Percentiles rank a stretch among this genome's conserved stretches.
Conservation (phyloP, 2,113 vertebrate species). For the Callospermophilus lateralis region DNA sequence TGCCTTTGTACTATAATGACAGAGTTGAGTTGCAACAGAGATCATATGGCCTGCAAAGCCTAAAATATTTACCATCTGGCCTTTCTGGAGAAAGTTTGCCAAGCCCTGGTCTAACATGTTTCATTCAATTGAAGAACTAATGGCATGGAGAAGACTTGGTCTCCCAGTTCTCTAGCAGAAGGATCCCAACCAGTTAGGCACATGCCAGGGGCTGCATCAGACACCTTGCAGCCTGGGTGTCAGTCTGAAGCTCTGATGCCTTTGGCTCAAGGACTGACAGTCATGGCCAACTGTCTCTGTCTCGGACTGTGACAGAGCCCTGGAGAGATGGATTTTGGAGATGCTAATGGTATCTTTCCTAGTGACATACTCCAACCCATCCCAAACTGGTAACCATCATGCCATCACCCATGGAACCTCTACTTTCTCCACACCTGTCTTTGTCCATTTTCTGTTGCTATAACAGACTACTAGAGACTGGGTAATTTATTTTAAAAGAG, state of each 20-base stretch:
- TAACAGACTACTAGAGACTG: background rate
- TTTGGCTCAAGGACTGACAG: background rate
- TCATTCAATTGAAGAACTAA: background rate
- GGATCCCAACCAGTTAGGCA: background rate
- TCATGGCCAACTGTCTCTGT: background rate
- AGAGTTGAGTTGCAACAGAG: background rate
- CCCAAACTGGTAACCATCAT: background rate
- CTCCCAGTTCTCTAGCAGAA: background rate
- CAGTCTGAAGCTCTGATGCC: background rate
- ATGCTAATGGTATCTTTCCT: background rate
- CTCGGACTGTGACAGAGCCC: background rate
- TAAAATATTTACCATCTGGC: conserved; percentile 29
- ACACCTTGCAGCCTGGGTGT: background rate
- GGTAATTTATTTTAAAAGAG: background rate
- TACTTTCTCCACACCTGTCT: background rate
- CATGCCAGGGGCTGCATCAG: background rate
- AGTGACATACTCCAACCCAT: background rate
- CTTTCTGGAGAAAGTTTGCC: background rate
- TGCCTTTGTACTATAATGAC: background rate
- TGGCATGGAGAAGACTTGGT: background rate
- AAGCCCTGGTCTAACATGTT: background rate
- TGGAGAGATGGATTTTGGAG: background rate
- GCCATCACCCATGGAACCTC: background rate
- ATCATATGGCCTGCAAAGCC: background rate
- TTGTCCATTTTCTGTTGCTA: background rate